Percentiles rank a stretch among this genome's conserved stretches.
phyloP scores from a whole-genome alignment of 2,113 vertebrate genomes.

The Chinchilla lanigera region DNA sequence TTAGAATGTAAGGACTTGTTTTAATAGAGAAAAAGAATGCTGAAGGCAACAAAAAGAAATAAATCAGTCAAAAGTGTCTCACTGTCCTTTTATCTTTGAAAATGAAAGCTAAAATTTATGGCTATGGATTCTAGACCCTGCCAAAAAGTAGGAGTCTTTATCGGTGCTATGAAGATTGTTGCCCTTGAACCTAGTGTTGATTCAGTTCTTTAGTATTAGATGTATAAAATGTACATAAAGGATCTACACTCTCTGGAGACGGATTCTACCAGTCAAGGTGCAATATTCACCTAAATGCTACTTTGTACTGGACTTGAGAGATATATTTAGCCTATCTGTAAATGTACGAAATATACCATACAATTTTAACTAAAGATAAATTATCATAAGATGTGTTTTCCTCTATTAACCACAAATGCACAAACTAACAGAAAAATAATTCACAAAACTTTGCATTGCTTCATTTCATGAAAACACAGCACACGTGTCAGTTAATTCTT shows the following conservation, averaged over 20 bases:
- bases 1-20: neutral
- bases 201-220: neutral
- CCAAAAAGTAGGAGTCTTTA: neutral
- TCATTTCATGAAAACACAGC: neutral
- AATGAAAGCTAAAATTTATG: conserved; percentile 30
- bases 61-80: neutral
- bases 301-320: neutral
- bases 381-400: neutral
- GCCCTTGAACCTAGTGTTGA: neutral
- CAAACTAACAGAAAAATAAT: neutral
- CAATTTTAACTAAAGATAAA: neutral
- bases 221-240: neutral
- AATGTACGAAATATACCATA: neutral
- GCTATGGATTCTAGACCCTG: neutral
- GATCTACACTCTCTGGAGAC: neutral
- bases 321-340: neutral
- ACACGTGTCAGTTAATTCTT: neutral
- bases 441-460: neutral
- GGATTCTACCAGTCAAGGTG: neutral
- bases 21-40: conserved; percentile 16
- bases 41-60: neutral
- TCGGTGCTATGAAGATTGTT: neutral
- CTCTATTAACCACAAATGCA: neutral
- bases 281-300: neutral
- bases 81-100: neutral